A percentile compares a stretch with the other conserved stretches of the same genome.
These are phyloP conservation scores for Drosophila mauritiana DNA, from an alignment of 1,140 invertebrate genomes.

Conservation along the genomic window DNA sequence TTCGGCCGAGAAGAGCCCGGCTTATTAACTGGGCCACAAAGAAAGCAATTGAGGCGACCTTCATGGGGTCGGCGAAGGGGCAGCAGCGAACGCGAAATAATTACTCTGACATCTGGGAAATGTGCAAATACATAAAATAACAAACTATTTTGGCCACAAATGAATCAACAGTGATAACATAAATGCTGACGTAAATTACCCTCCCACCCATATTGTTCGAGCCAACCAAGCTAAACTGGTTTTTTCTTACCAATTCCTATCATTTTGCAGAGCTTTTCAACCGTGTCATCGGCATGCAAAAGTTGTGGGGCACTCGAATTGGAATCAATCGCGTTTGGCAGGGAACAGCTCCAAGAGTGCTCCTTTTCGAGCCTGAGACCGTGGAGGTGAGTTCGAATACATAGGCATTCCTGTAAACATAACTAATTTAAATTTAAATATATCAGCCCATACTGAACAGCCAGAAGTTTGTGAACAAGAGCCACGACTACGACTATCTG, in stretches of 20 bases:
- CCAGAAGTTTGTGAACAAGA: constrained; percentile 90
- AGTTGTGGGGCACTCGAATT: constrained; percentile 85
- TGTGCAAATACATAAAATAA: neutral
- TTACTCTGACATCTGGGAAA: neutral
- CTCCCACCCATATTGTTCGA: constrained; percentile 40
- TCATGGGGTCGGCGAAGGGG: constrained; percentile 18
- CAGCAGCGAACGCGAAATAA: neutral
- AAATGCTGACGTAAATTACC: constrained; percentile 56
- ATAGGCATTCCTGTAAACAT: neutral
- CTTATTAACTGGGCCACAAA: constrained; percentile 53
- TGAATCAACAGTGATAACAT: neutral
- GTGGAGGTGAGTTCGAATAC: constrained; percentile 77
- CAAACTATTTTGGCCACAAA: neutral
- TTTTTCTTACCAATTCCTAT: constrained; percentile 25
- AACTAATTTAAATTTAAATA: neutral
- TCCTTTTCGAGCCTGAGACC: constrained; percentile 85
- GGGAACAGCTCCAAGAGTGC: constrained; percentile 84
- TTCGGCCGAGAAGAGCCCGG: constrained; percentile 38
- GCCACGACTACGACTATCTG: constrained; percentile 90
- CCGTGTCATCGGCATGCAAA: constrained; percentile 85
- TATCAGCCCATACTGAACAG: constrained; percentile 88
- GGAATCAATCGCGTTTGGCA: constrained; percentile 86
- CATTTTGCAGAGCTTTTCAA: constrained; percentile 85
- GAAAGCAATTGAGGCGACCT: constrained; percentile 63
- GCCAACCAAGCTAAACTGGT: constrained; percentile 47